Base-by-base conservation (phyloP, 2,888 invertebrate genomes). In the Hartigia nigra region DNA sequence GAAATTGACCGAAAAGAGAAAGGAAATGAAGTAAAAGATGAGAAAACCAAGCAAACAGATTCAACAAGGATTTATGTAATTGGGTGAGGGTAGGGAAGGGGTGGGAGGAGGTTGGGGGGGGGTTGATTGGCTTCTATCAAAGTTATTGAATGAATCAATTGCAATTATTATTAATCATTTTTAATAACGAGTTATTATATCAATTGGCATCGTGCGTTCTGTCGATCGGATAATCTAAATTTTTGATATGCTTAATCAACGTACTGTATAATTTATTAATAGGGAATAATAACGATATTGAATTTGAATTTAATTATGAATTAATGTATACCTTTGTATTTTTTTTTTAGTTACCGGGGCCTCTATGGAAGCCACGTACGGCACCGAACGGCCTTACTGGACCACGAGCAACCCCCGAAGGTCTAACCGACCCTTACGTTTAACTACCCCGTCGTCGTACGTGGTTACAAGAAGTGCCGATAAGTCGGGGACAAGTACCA, bases 341-440 rank as follows among this genome's bases (percentile, higher is more conserved):
- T 23, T 55, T 86, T 84, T 89, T 90, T 35, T 84, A 90, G 90
- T 87, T 82, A 84, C 86, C 84, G 87, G 87, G 84, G 82, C 86
- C 80, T 86, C 87, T 76, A 83, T 84, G 83, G 86, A 85, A 76
- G 80, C 82, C 82, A 82, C 83, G 74, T 79, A 85, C 75, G 84
- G 83, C 78, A 77, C 83, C 69, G 80, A 81, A 78, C 82, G 83
- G 70, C 80, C 86, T 76, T 80, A 80, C 76, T 83, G 85, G 87
- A 81, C 74, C 77, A 81, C 80, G 75, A 72, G 82, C 80, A 84
- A 80, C 75, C 75, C 79, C 75, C 84, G 83, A 70, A 87, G 81
- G 76, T 83, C 80, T 79, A 81, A 81, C 75, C 78, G 82, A 79
- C 79, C 83, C 70, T 79, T 82, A 36, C 70, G 77, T 70, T 70